These are phyloP conservation scores for Asteroscopus sphinx DNA, from an alignment of 2,888 invertebrate genomes.

Conservation along the genomic window DNA sequence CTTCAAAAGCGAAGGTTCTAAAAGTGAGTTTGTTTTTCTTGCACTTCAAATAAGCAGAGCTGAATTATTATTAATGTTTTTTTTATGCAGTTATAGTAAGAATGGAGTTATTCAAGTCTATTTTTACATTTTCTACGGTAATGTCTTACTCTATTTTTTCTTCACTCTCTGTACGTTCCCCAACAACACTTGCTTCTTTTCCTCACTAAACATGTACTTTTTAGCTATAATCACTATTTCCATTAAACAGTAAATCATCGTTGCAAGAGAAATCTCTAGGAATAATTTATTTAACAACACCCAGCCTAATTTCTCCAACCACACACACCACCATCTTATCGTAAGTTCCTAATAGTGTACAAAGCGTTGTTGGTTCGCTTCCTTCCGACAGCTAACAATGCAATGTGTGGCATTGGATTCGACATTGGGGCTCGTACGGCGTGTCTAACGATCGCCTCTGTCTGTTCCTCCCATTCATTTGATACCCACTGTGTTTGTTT, in stretches of 20 bases:
- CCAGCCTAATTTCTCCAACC: slow-evolving; percentile 48
- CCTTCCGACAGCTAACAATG: slow-evolving; percentile 86
- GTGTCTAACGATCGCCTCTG: slow-evolving; percentile 84
- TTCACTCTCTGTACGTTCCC: too few relatives aligned
- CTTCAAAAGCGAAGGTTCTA: slow-evolving; percentile 1
- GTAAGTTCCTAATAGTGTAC: slow-evolving; percentile 67
- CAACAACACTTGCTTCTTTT: too few relatives aligned
- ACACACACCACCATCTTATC: slow-evolving; percentile 52
- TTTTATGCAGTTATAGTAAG: too few relatives aligned
- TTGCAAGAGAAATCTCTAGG: too few relatives aligned
- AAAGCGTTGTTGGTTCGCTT: slow-evolving; percentile 78
- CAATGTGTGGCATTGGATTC: slow-evolving; percentile 87
- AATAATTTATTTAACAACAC: neutral
- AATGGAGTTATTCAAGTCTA: neutral
- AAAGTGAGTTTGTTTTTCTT: neutral
- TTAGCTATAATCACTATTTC: too few relatives aligned
- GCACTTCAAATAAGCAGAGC: neutral
- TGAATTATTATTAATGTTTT: neutral
- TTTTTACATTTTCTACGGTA: too few relatives aligned
- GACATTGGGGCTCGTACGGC: slow-evolving; percentile 82
- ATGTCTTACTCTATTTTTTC: too few relatives aligned
- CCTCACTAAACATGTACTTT: too few relatives aligned
- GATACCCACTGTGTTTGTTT: slow-evolving; percentile 69
- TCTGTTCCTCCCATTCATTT: slow-evolving; percentile 85
- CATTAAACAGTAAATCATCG: too few relatives aligned